Conservation (phyloP, 2,888 invertebrate species). For the Sesia bembeciformis region DNA sequence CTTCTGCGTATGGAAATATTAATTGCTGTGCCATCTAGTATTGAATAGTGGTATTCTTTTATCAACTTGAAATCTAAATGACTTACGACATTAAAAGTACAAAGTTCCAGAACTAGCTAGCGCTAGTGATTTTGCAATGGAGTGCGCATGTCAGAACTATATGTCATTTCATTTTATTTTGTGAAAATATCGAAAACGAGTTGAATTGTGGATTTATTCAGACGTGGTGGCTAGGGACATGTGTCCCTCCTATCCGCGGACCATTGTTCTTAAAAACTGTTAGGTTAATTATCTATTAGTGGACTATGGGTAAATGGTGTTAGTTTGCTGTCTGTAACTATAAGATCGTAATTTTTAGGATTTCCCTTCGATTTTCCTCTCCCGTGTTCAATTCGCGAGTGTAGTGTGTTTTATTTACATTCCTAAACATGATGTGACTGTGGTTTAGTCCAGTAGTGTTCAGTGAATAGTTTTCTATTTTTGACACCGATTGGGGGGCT, state of each 20-base stretch:
- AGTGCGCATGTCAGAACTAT: constrained; percentile 69
- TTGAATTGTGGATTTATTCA: constrained; percentile 49
- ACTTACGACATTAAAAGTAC: not conserved
- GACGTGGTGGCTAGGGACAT: constrained; percentile 43
- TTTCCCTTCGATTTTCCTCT: constrained; percentile 38
- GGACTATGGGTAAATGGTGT: constrained; percentile 23
- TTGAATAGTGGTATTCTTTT: constrained; percentile 12
- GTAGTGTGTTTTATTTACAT: constrained; percentile 30
- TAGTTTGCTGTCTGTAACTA: constrained; percentile 19
- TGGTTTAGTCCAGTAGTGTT: constrained; percentile 24
- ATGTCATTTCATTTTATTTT: constrained; percentile 68
- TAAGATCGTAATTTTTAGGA: constrained; percentile 16
- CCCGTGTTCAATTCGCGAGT: constrained; percentile 19
- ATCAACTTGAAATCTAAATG: not conserved
- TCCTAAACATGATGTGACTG: constrained; percentile 40
- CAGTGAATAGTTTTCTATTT: constrained; percentile 55
- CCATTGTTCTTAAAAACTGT: constrained; percentile 29
- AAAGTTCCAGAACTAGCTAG: not conserved
- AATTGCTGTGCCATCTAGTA: constrained; percentile 19
- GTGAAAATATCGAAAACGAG: constrained; percentile 52
- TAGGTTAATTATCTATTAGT: constrained; percentile 27
- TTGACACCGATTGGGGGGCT: constrained; percentile 24
- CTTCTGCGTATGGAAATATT: not conserved
- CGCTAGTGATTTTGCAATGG: constrained; percentile 18
- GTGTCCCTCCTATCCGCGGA: constrained; percentile 32